A percentile compares a stretch with the other conserved stretches of the same genome.
Evolutionary conservation across 2,797 vertebrate species (phyloP).

Genomic region (Microctenopoma steveboyesi): DNA sequence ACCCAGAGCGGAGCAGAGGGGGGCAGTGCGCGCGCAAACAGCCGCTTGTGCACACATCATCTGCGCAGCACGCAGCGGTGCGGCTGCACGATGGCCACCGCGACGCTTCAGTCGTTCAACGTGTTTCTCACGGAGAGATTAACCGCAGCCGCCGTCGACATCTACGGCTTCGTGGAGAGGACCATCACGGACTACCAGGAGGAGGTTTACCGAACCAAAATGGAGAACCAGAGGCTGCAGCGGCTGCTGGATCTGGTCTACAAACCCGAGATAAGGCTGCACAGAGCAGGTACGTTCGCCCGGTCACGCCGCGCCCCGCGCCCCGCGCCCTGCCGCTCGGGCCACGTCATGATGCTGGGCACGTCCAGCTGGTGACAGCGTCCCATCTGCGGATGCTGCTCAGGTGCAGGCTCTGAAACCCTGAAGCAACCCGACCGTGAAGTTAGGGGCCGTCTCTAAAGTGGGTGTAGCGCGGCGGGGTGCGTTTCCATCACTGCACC

Average conservation of each 20-base stretch:
- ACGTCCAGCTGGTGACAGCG: no score
- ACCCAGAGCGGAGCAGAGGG: constrained; percentile 1
- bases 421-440: neutral
- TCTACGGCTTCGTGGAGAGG: constrained; percentile 66
- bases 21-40: neutral
- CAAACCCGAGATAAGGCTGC: constrained; percentile 55
- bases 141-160: constrained; percentile 63
- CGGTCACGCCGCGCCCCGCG: accelerated
- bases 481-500: neutral
- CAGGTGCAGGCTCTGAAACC: neutral
- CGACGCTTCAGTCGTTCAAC: constrained; percentile 58
- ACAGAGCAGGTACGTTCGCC: constrained; percentile 43
- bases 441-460: constrained; percentile 10
- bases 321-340: no score
- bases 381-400: neutral
- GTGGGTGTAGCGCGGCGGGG: no score
- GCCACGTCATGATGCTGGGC: no score
- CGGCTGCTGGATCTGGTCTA: constrained; percentile 65
- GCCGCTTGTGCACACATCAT: no score
- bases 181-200: constrained; percentile 58
- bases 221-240: constrained; percentile 66
- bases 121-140: constrained; percentile 63
- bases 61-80: neutral
- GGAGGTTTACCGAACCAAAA: constrained; percentile 47
- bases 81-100: constrained; percentile 32